Base-by-base conservation (phyloP, 2,888 invertebrate species). In the Sphecodes monilicornis region DNA sequence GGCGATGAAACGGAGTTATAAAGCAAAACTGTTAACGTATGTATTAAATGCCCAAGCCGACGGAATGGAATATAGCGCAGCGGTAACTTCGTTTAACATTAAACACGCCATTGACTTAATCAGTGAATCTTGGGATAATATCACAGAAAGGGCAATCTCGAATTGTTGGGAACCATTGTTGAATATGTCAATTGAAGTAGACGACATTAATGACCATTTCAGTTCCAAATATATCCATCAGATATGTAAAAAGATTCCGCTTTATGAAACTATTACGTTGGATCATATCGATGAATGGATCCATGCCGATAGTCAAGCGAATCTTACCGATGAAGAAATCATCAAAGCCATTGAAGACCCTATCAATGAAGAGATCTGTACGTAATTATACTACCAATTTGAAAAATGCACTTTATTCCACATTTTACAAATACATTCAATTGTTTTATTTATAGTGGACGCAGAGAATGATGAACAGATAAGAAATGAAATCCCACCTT, bases 21-120 rank as follows among this genome's bases (percentile, higher is more conserved):
- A 66, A 36, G 22, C 66, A 36, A 66, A 66, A 22, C 11, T 66
- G 4, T 66, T 66, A 11, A 11, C 32, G 18, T 66, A 32, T 36
- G 22, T 66, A 22, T 22, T 66, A 36, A 66, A 66, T 11, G 66
- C 66, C 36, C 66, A 66, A 36, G 22, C 32, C 11, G 36, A 66
- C 11, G 66, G 66, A 36, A 32, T 36, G 32, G 66, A 66, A 22
- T 66, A 66, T 36, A 66, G 10, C n/a, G 66, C 13, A 11, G 66
- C 66, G 3, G 32, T 66, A 11, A 36, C 18, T 22, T 66, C 66
- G 11, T 66, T 66, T n/a, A 36, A 66, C 11, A 66, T 66, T 11
- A 66, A 66, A 36, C 43, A 71, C 29, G 71, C 71, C 29, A 46
- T 71, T 22, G 26, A 71, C 22, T 71, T 71, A 10, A 43, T 71